phyloP scores from a whole-genome alignment of 2,888 invertebrate genomes.

The Incurvaria masculella region DNA sequence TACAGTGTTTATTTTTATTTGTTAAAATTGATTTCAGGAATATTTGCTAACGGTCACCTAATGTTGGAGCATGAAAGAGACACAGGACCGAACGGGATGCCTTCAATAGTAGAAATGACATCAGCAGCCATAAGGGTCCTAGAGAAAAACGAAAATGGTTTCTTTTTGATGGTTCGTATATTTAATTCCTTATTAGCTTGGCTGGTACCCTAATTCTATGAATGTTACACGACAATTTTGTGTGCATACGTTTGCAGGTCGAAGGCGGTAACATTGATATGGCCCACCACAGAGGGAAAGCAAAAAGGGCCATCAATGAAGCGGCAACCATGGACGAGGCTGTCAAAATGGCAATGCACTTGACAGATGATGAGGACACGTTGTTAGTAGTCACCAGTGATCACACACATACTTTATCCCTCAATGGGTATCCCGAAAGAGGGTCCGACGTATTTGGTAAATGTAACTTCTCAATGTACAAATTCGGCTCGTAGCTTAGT shows the following conservation, averaged over 20 bases:
- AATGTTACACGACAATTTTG: background rate
- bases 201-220: background rate
- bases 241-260: slow-evolving; percentile 60
- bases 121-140: slow-evolving; percentile 70
- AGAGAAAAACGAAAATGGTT: slow-evolving; percentile 61
- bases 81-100: slow-evolving; percentile 63
- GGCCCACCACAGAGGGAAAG: slow-evolving; percentile 80
- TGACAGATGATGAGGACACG: slow-evolving; percentile 64
- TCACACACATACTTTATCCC: slow-evolving; percentile 74
- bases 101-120: slow-evolving; percentile 79
- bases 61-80: slow-evolving; percentile 70
- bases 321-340: slow-evolving; percentile 77
- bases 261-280: slow-evolving; percentile 86
- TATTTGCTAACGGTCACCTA: slow-evolving; percentile 79
- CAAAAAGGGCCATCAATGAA: slow-evolving; percentile 75
- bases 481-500: too few species aligned
- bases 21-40: slow-evolving; percentile 52
- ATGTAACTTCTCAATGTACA: too few species aligned
- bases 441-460: slow-evolving; percentile 69
- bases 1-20: too few species aligned
- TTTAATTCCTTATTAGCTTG: background rate
- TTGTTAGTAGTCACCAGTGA: slow-evolving; percentile 83
- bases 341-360: slow-evolving; percentile 59
- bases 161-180: slow-evolving; percentile 67
- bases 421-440: slow-evolving; percentile 73